A percentile compares a stretch with the other conserved stretches of the same genome.
phyloP scores from a whole-genome alignment of 2,888 invertebrate species.

The Meganola albula region DNA sequence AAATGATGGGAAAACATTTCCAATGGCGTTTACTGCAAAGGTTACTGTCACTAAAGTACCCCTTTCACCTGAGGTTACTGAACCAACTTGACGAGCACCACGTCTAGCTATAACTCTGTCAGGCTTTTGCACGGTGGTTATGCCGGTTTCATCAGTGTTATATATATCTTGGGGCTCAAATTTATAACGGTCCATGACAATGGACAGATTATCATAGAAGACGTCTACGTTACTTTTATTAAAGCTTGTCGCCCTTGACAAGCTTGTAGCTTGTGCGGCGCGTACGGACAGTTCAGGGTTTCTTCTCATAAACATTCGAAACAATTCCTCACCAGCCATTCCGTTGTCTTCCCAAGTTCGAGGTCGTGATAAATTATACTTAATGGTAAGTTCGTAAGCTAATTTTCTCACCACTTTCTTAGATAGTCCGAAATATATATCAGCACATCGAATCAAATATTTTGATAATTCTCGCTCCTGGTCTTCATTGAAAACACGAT shows the following conservation, averaged over 20 bases:
- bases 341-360: conserved; percentile 5
- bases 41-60: conserved; percentile 37
- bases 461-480: conserved; percentile 7
- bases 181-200: conserved; percentile 17
- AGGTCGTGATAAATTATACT: conserved; percentile 10
- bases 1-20: conserved; percentile 31
- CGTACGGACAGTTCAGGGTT: conserved; percentile 21
- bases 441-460: conserved; percentile 9
- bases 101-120: conserved; percentile 5
- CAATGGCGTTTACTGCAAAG: conserved; percentile 32
- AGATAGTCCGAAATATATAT: conserved; percentile 12
- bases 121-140: conserved; percentile 11
- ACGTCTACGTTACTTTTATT: conserved; percentile 6
- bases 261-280: conserved; percentile 21
- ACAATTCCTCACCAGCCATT: conserved; percentile 4
- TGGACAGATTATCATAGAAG: background rate
- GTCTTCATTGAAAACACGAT: conserved; percentile 4
- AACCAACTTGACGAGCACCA: conserved; percentile 29
- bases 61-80: conserved; percentile 40
- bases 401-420: conserved; percentile 7
- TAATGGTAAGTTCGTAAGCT: conserved; percentile 3
- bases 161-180: conserved; percentile 27
- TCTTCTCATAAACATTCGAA: conserved; percentile 5
- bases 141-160: conserved; percentile 27
- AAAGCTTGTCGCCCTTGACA: conserved; percentile 20